Percentiles rank a stretch among this genome's conserved stretches.
Evolutionary conservation across 2,797 vertebrate species (phyloP).

Genomic region (Rhodeus uyekii): DNA sequence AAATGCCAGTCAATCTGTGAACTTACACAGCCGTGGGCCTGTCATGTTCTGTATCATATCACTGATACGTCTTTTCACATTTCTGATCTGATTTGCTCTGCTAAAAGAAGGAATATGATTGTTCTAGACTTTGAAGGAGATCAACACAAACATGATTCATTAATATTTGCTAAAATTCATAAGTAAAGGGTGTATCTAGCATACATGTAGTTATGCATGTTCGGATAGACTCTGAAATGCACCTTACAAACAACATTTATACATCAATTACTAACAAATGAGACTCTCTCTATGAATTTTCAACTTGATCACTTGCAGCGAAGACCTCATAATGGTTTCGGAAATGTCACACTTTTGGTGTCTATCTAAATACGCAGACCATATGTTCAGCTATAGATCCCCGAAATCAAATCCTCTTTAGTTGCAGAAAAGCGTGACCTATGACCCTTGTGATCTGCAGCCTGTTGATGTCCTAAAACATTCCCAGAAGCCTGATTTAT

Average conservation of each 20-base stretch:
- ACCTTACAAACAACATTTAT: neutral
- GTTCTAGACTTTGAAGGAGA: neutral
- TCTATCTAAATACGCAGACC: neutral
- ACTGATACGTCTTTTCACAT: neutral
- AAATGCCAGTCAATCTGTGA: neutral
- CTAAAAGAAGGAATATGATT: neutral
- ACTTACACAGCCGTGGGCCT: neutral
- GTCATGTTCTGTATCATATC: neutral
- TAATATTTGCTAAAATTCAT: neutral
- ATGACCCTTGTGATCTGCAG: slow-evolving; percentile 10
- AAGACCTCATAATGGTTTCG: neutral
- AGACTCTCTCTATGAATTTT: neutral
- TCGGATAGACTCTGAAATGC: neutral
- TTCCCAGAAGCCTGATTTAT: neutral
- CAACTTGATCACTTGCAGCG: neutral
- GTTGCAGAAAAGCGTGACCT: neutral
- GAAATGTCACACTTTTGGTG: neutral
- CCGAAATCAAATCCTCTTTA: neutral
- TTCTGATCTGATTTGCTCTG: neutral
- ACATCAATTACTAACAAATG: neutral
- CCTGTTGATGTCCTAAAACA: neutral
- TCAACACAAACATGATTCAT: neutral
- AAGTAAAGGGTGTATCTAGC: neutral
- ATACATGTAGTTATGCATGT: no score
- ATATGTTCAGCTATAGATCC: neutral